phyloP scores from a whole-genome alignment of 2,797 vertebrate species.

The Cryptoprocta ferox region DNA sequence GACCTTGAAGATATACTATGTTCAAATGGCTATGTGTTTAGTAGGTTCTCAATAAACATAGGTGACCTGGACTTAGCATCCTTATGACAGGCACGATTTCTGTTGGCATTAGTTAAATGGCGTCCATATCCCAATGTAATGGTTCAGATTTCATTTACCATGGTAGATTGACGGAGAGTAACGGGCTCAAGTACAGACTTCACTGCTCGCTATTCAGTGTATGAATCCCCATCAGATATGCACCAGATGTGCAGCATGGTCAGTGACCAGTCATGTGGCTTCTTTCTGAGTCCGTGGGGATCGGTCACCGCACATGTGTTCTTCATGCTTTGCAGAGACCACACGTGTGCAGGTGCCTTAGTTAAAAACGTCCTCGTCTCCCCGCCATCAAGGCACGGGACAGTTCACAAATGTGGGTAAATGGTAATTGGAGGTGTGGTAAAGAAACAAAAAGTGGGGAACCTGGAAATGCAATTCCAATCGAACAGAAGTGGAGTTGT shows the following conservation, averaged over 20 bases:
- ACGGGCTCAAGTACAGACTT: background rate
- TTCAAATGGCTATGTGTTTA: background rate
- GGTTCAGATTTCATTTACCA: background rate
- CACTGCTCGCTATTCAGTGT: background rate
- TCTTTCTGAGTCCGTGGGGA: background rate
- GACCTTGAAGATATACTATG: background rate
- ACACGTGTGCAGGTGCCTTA: background rate
- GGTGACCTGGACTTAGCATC: background rate
- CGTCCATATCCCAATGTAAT: too few relatives aligned
- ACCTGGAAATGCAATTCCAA: background rate
- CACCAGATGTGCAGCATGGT: background rate
- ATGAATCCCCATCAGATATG: background rate
- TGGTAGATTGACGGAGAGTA: background rate
- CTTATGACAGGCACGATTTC: background rate
- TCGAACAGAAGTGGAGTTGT: too few relatives aligned
- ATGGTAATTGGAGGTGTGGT: background rate
- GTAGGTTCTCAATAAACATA: background rate
- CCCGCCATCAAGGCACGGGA: too few relatives aligned
- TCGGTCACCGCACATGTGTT: background rate
- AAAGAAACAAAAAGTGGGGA: background rate
- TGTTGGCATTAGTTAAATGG: background rate
- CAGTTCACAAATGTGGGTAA: background rate
- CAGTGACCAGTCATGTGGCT: rapidly evolving
- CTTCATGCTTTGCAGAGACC: background rate
- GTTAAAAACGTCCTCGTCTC: background rate